Evolutionary conservation across 2,797 vertebrate species (phyloP).

Genomic region (Strix occidentalis): DNA sequence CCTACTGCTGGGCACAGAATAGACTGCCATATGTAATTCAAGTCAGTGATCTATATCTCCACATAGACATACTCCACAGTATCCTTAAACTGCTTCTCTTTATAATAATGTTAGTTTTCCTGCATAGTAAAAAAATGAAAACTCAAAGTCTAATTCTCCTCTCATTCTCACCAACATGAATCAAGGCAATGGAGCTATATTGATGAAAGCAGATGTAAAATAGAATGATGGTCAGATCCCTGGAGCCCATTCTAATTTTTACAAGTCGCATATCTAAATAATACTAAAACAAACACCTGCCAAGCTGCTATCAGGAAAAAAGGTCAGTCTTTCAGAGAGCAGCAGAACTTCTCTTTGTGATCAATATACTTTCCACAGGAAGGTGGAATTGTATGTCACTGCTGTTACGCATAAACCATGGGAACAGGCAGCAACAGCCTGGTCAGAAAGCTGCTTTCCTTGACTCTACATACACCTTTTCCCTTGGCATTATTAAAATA

Average conservation of each 20-base stretch:
- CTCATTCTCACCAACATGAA: not conserved
- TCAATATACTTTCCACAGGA: not conserved
- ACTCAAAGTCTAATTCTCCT: not conserved
- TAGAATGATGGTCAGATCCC: not conserved
- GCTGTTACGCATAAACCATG: not conserved
- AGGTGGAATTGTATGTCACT: not conserved
- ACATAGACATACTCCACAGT: not conserved
- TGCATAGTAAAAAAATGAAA: not conserved
- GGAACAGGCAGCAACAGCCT: not conserved
- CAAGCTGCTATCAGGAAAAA: not conserved
- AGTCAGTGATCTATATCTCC: constrained; percentile 41
- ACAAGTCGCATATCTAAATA: not conserved
- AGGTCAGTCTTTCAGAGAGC: not conserved
- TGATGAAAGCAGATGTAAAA: constrained; percentile 26
- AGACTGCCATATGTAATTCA: constrained; percentile 32
- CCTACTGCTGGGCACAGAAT: constrained; percentile 50
- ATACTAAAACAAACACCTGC: constrained; percentile 33
- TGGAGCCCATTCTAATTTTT: not conserved
- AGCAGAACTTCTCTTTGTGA: not conserved
- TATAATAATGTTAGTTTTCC: constrained; percentile 37
- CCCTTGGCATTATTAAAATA: constrained; percentile 48
- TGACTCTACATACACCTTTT: constrained; percentile 12
- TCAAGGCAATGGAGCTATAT: not conserved
- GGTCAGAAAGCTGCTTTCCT: not conserved
- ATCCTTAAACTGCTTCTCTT: constrained; percentile 1